Evolutionary conservation across 2,888 invertebrate species (phyloP).

Genomic region (Spisula subtruncata): DNA sequence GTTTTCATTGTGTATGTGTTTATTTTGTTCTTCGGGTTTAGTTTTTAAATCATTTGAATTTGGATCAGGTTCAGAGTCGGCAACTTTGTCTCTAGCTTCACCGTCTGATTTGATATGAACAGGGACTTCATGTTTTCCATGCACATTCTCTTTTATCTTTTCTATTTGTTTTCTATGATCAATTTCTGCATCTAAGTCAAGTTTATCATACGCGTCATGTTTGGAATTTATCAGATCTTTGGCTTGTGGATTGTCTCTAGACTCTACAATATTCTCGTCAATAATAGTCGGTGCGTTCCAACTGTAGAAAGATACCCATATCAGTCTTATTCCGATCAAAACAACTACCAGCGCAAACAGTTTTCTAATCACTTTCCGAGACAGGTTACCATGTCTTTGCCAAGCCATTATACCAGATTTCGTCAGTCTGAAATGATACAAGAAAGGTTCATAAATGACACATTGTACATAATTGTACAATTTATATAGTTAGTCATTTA

Average conservation of each 20-base stretch:
- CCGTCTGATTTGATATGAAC: neutral
- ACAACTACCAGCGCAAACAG: slow-evolving; percentile 22
- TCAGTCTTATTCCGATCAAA: slow-evolving; percentile 27
- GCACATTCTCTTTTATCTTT: neutral
- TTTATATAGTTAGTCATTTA: too few species aligned
- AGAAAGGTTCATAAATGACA: too few species aligned
- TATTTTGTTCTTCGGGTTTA: neutral
- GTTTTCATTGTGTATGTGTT: neutral
- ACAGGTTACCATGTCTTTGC: slow-evolving; percentile 26
- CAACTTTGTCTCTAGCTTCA: neutral
- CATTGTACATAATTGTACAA: too few species aligned
- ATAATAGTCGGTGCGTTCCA: slow-evolving; percentile 11
- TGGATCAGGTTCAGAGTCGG: neutral
- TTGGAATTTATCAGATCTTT: neutral
- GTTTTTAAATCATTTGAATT: neutral
- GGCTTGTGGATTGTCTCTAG: neutral
- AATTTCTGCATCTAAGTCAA: neutral
- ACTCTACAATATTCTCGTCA: neutral
- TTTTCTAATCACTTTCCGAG: slow-evolving; percentile 29
- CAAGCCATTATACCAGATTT: neutral
- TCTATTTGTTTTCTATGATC: neutral
- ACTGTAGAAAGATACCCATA: slow-evolving; percentile 27
- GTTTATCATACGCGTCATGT: neutral
- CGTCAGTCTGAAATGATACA: neutral
- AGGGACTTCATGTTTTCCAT: neutral